phyloP scores from a whole-genome alignment of 2,113 vertebrate species.

The Nothoprocta perdicaria region DNA sequence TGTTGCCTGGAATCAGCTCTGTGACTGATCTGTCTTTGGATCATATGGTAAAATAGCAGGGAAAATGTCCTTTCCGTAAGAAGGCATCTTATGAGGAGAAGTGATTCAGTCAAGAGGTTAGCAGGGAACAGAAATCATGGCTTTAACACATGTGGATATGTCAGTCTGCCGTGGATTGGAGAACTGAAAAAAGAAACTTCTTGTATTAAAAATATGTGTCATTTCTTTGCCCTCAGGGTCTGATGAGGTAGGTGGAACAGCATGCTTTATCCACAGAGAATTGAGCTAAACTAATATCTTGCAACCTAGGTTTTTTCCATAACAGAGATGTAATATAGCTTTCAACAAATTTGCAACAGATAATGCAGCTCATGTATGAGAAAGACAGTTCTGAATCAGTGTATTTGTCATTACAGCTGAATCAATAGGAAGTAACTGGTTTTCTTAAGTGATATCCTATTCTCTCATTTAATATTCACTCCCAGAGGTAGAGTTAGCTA shows the following conservation, averaged over 20 bases:
- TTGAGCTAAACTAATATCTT: neutral
- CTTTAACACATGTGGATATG: neutral
- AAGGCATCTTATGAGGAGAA: neutral
- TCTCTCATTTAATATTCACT: constrained; percentile 5
- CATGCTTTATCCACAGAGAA: neutral
- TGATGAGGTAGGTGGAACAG: neutral
- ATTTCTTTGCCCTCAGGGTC: neutral
- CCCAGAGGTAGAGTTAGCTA: neutral
- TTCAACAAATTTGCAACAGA: neutral
- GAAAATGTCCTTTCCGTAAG: neutral
- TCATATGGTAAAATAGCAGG: neutral
- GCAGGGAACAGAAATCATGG: neutral
- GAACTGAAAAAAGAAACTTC: neutral
- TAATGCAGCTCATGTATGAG: fast-evolving
- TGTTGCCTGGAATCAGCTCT: neutral
- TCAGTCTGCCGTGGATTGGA: neutral
- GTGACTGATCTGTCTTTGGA: neutral
- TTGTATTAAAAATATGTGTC: neutral
- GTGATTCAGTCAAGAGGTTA: neutral
- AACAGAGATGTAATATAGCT: neutral
- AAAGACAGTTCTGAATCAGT: neutral
- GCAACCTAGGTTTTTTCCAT: neutral
- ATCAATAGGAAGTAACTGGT: neutral
- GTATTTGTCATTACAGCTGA: neutral
- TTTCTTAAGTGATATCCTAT: neutral